A percentile compares a stretch with the other conserved stretches of the same genome.
Conservation (phyloP, 92 coral and sea anemone genomes). For the Pocillopora meandrina region DNA sequence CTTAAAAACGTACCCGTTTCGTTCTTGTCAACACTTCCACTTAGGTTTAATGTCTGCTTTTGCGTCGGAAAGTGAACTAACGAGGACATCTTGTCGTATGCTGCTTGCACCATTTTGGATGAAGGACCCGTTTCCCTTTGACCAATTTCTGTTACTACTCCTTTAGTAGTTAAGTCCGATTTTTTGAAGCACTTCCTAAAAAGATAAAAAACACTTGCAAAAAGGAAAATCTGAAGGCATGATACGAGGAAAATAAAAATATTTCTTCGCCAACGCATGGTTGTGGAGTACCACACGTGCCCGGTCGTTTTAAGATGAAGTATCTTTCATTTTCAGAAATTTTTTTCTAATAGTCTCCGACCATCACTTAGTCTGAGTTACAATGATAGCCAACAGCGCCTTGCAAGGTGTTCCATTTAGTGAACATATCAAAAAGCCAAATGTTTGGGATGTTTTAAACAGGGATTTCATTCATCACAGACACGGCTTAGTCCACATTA, state of each 20-base stretch:
- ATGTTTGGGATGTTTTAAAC: slow-evolving; percentile 26
- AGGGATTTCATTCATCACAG: slow-evolving; percentile 29
- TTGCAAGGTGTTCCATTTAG: slow-evolving; percentile 10
- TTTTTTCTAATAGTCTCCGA: not conserved
- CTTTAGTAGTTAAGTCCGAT: not conserved
- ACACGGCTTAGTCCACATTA: slow-evolving; percentile 6
- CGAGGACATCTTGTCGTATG: not conserved
- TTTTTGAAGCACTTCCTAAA: slow-evolving; percentile 23
- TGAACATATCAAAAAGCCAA: not conserved
- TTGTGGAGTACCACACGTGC: not conserved
- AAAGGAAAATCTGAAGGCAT: slow-evolving; percentile 15
- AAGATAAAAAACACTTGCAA: slow-evolving; percentile 16
- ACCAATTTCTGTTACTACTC: not conserved
- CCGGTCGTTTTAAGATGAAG: not conserved
- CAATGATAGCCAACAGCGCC: slow-evolving; percentile 12
- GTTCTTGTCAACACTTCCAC: not conserved
- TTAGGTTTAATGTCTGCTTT: not conserved
- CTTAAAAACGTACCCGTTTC: not conserved
- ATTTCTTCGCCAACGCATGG: slow-evolving; percentile 37
- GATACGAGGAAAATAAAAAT: slow-evolving; percentile 1
- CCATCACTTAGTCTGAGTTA: not conserved
- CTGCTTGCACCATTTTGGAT: not conserved
- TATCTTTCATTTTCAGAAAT: not conserved
- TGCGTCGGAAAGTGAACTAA: not conserved
- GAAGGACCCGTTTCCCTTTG: not conserved